These are phyloP conservation scores for Schizopygopsis pylzovi DNA, from an alignment of 2,797 vertebrate genomes.

Conservation along the genomic window DNA sequence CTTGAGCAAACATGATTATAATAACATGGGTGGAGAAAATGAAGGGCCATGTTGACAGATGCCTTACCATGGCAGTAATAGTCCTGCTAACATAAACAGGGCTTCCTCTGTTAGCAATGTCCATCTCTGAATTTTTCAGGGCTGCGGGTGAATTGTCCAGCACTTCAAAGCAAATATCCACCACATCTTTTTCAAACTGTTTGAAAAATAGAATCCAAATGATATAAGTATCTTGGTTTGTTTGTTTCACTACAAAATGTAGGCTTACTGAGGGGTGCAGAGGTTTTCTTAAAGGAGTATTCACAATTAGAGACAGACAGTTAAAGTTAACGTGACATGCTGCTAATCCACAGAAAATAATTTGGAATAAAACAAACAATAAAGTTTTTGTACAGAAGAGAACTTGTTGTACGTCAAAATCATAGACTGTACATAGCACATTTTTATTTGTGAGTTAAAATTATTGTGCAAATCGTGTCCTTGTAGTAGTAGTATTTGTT, in stretches of 20 bases:
- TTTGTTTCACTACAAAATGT: neutral
- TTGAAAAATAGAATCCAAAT: slow-evolving; percentile 20
- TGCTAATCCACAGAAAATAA: neutral
- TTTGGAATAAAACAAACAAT: neutral
- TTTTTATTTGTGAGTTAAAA: slow-evolving; percentile 5
- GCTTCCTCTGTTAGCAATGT: slow-evolving; percentile 77
- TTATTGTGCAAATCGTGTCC: neutral
- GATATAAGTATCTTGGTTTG: neutral
- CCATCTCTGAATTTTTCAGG: slow-evolving; percentile 73
- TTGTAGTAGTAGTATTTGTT: too few relatives aligned
- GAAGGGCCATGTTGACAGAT: neutral
- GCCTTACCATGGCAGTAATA: slow-evolving; percentile 83
- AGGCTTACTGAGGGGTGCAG: neutral
- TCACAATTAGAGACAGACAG: neutral
- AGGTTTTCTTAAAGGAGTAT: neutral
- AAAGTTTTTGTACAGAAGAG: neutral
- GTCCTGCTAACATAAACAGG: slow-evolving; percentile 82
- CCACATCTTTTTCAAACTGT: slow-evolving; percentile 85
- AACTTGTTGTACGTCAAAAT: neutral
- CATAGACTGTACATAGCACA: neutral
- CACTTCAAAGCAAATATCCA: slow-evolving; percentile 88
- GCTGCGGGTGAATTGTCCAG: slow-evolving; percentile 84
- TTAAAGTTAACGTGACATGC: neutral
- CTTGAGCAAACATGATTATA: neutral
- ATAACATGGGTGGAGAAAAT: neutral